Percentiles rank a stretch among this genome's conserved stretches.
Conservation (phyloP, 2,113 vertebrate genomes). For the Mormoops blainvillei region DNA sequence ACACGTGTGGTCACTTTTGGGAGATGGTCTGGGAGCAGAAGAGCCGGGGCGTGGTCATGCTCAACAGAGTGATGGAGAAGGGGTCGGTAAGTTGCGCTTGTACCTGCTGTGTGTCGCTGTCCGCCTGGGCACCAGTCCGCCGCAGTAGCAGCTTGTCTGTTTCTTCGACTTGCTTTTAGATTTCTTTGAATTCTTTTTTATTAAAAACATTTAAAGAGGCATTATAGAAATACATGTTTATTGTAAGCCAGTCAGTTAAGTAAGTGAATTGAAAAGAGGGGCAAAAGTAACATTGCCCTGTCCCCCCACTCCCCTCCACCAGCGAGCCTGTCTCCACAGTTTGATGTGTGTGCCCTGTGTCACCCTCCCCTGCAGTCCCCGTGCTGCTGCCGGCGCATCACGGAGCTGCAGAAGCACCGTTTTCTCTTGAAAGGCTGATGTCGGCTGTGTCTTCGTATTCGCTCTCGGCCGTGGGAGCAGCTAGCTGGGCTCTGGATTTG, state of each 20-base stretch:
- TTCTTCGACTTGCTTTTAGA: neutral
- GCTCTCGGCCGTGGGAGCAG: neutral
- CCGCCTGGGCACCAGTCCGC: fast-evolving
- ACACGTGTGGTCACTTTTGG: slow-evolving; percentile 98
- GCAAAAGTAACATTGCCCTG: neutral
- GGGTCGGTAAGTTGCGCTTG: slow-evolving; percentile 88
- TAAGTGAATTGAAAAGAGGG: neutral
- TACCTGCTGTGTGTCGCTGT: fast-evolving
- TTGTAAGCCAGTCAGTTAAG: neutral
- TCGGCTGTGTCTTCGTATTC: neutral
- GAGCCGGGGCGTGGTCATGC: slow-evolving; percentile 95
- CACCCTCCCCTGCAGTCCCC: fast-evolving
- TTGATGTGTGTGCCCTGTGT: fast-evolving
- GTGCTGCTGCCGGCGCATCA: fast-evolving
- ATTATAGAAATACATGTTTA: neutral
- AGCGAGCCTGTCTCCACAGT: no score
- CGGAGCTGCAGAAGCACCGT: fast-evolving
- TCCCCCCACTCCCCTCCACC: neutral
- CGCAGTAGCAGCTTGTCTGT: neutral
- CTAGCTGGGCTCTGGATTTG: fast-evolving
- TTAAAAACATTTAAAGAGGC: neutral
- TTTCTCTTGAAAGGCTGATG: neutral
- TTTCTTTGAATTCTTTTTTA: neutral
- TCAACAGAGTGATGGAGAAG: slow-evolving; percentile 98
- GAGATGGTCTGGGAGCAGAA: slow-evolving; percentile 99